Evolutionary conservation across 2,797 vertebrate species (phyloP), one percentile per base, ranked within the genome.

Genomic region (Darevskia mixta): DNA sequence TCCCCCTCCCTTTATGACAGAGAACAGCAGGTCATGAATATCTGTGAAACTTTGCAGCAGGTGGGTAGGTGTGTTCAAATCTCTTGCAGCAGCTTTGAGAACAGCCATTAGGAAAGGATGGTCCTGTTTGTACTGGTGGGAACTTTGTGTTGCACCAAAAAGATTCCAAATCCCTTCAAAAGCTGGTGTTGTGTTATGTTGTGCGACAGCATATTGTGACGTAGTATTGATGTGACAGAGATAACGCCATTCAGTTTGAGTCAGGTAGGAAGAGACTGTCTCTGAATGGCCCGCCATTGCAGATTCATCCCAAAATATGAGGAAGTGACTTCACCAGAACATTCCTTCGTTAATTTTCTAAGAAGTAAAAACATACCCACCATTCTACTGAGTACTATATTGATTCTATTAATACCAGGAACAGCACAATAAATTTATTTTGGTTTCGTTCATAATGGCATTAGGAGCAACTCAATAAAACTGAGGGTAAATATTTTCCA

Each of bases 31-130:
- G 82, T 94, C 86, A 92, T 92, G 88, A 93, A 94, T 96, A 95
- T 93, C 93, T 88, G 91, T 95, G 88, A 81, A 83, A 91, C 92
- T 95, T 96, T 95, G 90, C 95, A 93, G 88, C 86, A 93, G 77
- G 15, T 91, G 86, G 94, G 89, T 94, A 94, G 93, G 91, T 96
- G 91, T 93, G 71, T 90, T 94, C 93, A 93, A 91, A 75, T 76
- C 86, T 94, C 83, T 29, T 86, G 75, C 69, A 88, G 73, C 86
- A 94, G 82, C 86, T 93, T 92, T 92, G 91, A 89, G 86, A 89
- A 89, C 88, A 94, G 58, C 89, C 55, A 71, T 69, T 89, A 88
- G 38, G 75, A 87, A 88, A 82, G 78, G 35, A 89, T 83, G 94
- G 29, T 89, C 43, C 64, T 90, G 84, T 82, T 64, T 43, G 75